Conservation (phyloP, 1,140 invertebrate species). For the Hyphantria cunea region DNA sequence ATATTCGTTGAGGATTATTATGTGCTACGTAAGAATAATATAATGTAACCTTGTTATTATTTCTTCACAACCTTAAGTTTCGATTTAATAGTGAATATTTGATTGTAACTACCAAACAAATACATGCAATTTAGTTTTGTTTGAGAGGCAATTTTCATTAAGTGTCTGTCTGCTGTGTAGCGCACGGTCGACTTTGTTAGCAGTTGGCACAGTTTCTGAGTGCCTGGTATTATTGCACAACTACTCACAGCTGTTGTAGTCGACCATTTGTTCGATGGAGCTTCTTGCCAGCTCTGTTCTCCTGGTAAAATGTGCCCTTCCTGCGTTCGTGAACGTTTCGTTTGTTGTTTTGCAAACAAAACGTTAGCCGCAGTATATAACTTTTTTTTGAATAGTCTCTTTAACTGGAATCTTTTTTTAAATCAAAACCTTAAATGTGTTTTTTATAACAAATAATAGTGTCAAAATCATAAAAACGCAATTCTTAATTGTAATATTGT, state of each 20-base stretch:
- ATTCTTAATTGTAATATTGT: too few relatives aligned
- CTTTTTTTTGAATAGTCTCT: too few relatives aligned
- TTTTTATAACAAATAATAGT: too few relatives aligned
- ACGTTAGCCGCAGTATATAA: too few relatives aligned
- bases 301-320: conserved; percentile 40
- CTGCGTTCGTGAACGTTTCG: conserved; percentile 22
- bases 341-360: too few relatives aligned
- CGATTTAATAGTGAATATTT: too few relatives aligned
- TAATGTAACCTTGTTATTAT: too few relatives aligned
- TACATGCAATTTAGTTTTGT: conserved; percentile 6
- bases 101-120: too few relatives aligned
- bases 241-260: conserved; percentile 35
- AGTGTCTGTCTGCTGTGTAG: not conserved
- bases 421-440: not conserved
- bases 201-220: conserved; percentile 48
- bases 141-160: conserved; percentile 9
- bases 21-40: too few relatives aligned
- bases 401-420: not conserved
- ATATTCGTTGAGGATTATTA: too few relatives aligned
- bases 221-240: conserved; percentile 60
- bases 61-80: too few relatives aligned
- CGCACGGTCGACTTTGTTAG: conserved; percentile 40
- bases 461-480: too few relatives aligned
- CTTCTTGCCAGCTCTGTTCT: conserved; percentile 47
- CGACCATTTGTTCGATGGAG: conserved; percentile 24